Conservation (phyloP, 2,797 vertebrate species). For the Leptatherina wallacei region DNA sequence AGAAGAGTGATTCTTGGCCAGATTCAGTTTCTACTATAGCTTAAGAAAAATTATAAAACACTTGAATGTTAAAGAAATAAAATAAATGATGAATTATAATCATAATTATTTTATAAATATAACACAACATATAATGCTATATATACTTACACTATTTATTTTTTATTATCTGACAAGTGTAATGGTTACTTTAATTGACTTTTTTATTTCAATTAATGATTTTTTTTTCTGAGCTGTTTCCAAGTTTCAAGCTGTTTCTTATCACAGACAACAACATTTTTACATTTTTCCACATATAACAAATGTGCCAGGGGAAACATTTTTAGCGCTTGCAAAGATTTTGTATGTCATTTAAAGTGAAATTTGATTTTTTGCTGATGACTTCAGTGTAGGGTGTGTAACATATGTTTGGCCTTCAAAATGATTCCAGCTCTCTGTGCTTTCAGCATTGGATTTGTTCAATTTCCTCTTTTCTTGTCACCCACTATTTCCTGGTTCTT, state of each 20-base stretch:
- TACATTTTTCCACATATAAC: neutral
- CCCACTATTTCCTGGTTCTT: constrained; percentile 41
- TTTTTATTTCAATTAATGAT: neutral
- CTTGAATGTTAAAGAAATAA: constrained; percentile 7
- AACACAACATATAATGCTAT: neutral
- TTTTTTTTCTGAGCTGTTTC: neutral
- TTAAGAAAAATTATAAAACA: constrained; percentile 16
- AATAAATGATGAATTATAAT: neutral
- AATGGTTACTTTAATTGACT: neutral
- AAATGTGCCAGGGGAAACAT: constrained; percentile 16
- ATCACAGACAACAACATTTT: neutral
- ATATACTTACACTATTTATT: neutral
- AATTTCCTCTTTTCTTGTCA: constrained; percentile 39
- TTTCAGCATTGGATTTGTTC: constrained; percentile 32
- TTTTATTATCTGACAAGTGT: constrained; percentile 6
- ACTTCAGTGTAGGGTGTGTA: constrained; percentile 32
- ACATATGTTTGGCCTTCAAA: constrained; percentile 33
- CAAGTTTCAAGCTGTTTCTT: neutral
- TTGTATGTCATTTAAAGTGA: constrained; percentile 23
- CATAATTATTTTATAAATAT: neutral
- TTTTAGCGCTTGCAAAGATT: constrained; percentile 6
- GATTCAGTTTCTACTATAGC: constrained; percentile 15
- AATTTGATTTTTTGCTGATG: constrained; percentile 18
- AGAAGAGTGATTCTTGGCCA: constrained; percentile 4
- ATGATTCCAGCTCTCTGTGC: constrained; percentile 19